phyloP scores from a whole-genome alignment of 2,888 invertebrate genomes.

The Sminthurides aquaticus region DNA sequence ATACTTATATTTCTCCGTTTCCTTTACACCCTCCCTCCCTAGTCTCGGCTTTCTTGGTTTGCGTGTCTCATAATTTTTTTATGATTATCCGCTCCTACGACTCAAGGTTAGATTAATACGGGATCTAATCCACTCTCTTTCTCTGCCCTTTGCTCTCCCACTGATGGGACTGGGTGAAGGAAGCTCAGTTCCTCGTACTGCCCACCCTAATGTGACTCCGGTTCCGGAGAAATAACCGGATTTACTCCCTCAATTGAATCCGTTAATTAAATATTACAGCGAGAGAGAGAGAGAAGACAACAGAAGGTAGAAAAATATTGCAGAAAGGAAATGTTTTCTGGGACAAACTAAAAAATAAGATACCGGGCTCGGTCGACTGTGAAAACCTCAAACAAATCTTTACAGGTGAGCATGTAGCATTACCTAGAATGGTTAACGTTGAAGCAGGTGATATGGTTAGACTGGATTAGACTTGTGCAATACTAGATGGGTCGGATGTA shows the following conservation, averaged over 20 bases:
- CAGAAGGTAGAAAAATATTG: too few relatives aligned
- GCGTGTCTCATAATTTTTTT: background rate
- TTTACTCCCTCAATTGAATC: background rate
- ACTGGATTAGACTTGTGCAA: too few relatives aligned
- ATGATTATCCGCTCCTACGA: background rate
- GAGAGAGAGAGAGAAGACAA: too few relatives aligned
- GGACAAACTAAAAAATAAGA: too few relatives aligned
- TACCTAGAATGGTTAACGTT: too few relatives aligned
- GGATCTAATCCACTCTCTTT: background rate
- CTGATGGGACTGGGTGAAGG: background rate
- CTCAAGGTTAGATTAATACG: background rate
- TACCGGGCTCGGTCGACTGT: too few relatives aligned
- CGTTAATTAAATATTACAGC: background rate
- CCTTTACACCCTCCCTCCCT: background rate
- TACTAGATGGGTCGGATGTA: too few relatives aligned
- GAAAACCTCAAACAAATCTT: too few relatives aligned
- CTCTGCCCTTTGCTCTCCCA: slow-evolving; percentile 2
- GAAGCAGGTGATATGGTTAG: too few relatives aligned
- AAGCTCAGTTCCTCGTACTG: background rate
- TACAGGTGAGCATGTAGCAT: too few relatives aligned
- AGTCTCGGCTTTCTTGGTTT: background rate
- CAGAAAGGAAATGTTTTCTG: too few relatives aligned
- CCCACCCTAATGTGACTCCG: background rate
- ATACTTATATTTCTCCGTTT: slow-evolving; percentile 3
- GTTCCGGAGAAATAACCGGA: background rate